phyloP scores from a whole-genome alignment of 1,140 invertebrate genomes.

The Zaprionus tsacasi region DNA sequence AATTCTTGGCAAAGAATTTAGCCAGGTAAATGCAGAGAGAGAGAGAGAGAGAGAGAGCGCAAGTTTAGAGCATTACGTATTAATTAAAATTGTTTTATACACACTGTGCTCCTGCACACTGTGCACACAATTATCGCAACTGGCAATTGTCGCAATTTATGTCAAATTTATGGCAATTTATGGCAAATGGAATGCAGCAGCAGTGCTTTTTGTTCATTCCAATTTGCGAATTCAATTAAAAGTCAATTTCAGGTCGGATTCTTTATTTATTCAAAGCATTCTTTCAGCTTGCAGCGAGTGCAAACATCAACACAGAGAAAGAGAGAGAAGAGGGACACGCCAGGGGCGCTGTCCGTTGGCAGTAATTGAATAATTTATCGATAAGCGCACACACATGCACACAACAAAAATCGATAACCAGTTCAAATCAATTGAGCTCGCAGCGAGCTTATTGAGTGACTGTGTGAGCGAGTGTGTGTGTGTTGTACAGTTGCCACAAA shows the following conservation, averaged over 20 bases:
- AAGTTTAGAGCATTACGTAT: neutral
- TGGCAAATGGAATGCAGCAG: neutral
- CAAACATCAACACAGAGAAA: neutral
- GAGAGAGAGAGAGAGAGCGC: neutral
- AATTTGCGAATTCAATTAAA: slow-evolving; percentile 5
- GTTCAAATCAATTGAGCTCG: neutral
- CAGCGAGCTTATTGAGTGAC: slow-evolving; percentile 5
- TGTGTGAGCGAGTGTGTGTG: neutral
- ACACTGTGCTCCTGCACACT: neutral
- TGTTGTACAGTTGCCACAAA: slow-evolving; percentile 25
- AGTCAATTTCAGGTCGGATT: slow-evolving; percentile 2
- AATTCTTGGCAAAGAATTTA: slow-evolving; percentile 6
- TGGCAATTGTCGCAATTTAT: slow-evolving; percentile 7
- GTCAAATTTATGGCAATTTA: neutral
- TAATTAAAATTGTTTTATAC: slow-evolving; percentile 1
- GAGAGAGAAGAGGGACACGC: neutral
- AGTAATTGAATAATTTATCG: slow-evolving; percentile 16
- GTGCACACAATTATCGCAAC: neutral
- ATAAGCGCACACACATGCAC: slow-evolving; percentile 3
- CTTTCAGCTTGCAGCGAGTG: neutral
- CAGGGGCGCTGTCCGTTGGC: neutral
- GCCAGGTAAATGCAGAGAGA: neutral
- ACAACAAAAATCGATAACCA: slow-evolving; percentile 10
- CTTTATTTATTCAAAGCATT: slow-evolving; percentile 11
- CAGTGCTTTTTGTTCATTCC: neutral